These are phyloP conservation scores for Acanthurus tractus DNA, from an alignment of 2,797 vertebrate genomes.

Conservation along the genomic window DNA sequence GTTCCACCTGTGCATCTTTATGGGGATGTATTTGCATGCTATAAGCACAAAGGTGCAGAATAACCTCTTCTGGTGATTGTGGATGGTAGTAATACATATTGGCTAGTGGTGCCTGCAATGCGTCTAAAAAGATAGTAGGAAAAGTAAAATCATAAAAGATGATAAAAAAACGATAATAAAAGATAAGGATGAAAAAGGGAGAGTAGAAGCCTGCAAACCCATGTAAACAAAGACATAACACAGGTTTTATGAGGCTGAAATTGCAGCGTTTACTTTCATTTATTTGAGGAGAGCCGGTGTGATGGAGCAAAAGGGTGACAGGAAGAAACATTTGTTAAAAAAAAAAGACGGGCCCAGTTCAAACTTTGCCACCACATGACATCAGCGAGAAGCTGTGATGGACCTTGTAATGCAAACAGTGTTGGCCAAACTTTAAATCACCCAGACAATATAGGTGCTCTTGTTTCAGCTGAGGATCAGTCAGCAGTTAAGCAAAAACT, in stretches of 20 bases:
- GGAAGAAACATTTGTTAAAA: no score
- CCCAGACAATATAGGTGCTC: no score
- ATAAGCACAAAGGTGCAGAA: conserved; percentile 8
- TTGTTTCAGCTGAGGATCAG: no score
- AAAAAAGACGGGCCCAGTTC: no score
- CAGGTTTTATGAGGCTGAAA: not conserved
- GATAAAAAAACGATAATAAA: not conserved
- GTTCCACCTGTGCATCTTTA: not conserved
- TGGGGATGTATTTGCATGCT: not conserved
- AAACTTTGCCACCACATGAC: no score
- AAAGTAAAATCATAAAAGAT: not conserved
- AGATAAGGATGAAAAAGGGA: not conserved
- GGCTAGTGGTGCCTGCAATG: not conserved
- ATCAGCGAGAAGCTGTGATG: no score
- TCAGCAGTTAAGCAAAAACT: no score
- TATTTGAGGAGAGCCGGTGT: not conserved
- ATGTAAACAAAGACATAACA: conserved; percentile 6
- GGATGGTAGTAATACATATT: not conserved
- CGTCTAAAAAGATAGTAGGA: not conserved
- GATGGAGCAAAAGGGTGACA: not conserved
- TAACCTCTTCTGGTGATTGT: not conserved
- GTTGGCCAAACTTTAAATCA: no score
- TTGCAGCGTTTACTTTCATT: not conserved
- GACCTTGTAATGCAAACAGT: no score
- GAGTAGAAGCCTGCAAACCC: not conserved